Conservation (phyloP, 2,888 invertebrate species). For the Augochlorella aurata region DNA sequence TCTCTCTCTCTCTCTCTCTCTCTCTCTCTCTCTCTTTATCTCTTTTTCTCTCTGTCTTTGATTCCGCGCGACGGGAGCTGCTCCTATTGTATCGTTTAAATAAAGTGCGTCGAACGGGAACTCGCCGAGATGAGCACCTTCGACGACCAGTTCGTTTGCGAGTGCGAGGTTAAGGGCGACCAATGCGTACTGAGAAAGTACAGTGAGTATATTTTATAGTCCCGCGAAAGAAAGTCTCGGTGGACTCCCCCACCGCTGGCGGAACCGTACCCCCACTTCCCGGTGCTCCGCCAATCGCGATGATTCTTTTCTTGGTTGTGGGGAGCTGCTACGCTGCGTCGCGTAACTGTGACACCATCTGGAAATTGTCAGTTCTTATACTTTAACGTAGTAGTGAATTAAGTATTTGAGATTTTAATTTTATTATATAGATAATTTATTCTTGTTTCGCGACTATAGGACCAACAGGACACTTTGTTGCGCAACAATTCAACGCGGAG, state of each 20-base stretch:
- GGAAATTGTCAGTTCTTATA: too few relatives aligned
- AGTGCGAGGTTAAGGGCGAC: conserved; percentile 10
- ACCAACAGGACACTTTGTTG: too few relatives aligned
- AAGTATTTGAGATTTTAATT: too few relatives aligned
- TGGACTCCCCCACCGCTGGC: neutral
- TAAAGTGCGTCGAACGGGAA: neutral
- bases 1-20: neutral
- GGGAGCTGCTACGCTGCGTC: neutral
- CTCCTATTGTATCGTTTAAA: neutral
- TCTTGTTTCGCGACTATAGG: too few relatives aligned
- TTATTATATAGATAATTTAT: too few relatives aligned
- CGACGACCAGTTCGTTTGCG: neutral
- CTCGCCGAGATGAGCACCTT: neutral
- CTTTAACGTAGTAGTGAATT: too few relatives aligned
- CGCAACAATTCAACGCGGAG: too few relatives aligned
- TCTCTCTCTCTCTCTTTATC: too few relatives aligned
- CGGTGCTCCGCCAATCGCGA: neutral
- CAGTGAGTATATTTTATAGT: neutral
- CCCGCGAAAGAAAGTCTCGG: neutral
- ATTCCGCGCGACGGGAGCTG: neutral
- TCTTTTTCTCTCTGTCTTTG: too few relatives aligned
- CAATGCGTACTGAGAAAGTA: conserved; percentile 4
- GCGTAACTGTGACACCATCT: too few relatives aligned
- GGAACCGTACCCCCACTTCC: neutral
- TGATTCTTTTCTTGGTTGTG: neutral